A percentile compares a stretch with the other conserved stretches of the same genome.
Evolutionary conservation across 2,113 vertebrate genomes (phyloP).

Genomic region (Malurus cyaneus): DNA sequence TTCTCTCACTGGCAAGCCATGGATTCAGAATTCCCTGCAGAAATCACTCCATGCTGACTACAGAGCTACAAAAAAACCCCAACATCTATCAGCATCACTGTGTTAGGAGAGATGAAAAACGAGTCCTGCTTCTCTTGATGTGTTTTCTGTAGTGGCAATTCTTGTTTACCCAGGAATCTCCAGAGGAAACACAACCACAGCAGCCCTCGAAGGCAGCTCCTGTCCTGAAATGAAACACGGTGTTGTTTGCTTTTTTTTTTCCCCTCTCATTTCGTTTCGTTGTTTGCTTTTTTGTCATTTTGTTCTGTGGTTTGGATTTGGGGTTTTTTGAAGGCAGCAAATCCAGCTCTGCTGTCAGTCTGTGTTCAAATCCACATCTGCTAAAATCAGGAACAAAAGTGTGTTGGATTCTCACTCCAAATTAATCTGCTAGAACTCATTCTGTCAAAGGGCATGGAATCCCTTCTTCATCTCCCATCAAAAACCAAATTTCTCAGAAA

Average conservation of each 20-base stretch:
- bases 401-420: neutral
- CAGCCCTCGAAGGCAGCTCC: neutral
- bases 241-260: neutral
- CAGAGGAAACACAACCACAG: neutral
- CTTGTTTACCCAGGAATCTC: neutral
- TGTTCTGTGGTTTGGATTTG: neutral
- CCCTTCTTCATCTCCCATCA: neutral
- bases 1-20: neutral
- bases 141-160: neutral
- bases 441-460: neutral
- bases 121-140: neutral
- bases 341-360: neutral
- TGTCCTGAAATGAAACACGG: neutral
- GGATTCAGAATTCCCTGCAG: neutral
- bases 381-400: neutral
- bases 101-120: neutral
- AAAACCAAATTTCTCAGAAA: neutral
- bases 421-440: neutral
- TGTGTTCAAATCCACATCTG: neutral
- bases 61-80: neutral
- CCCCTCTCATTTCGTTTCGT: neutral
- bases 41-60: neutral
- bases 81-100: neutral
- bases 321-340: neutral
- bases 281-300: neutral